These are phyloP conservation scores for Xestia xanthographa DNA, from an alignment of 2,888 invertebrate genomes.

Conservation along the genomic window DNA sequence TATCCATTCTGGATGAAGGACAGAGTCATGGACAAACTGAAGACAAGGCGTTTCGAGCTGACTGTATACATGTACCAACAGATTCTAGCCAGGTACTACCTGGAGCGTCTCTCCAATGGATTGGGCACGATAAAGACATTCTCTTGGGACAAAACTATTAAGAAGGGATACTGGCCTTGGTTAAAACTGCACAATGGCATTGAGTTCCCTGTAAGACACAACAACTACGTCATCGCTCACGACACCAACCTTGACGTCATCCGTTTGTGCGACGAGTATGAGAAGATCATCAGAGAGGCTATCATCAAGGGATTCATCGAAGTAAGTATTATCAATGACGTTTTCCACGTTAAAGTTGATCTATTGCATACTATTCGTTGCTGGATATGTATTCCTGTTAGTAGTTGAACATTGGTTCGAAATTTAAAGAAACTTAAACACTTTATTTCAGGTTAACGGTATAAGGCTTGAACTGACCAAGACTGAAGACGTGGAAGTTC, in stretches of 20 bases:
- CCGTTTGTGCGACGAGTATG: constrained; percentile 82
- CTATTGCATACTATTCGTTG: not conserved
- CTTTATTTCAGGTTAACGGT: constrained; percentile 80
- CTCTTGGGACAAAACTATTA: constrained; percentile 84
- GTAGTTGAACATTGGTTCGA: not conserved
- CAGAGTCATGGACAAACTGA: constrained; percentile 80
- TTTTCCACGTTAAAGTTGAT: not conserved
- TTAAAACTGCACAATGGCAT: constrained; percentile 89
- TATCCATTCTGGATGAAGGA: constrained; percentile 92
- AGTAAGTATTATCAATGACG: constrained; percentile 70
- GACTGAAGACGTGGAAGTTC: constrained; percentile 87
- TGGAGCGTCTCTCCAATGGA: constrained; percentile 89
- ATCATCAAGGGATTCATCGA: constrained; percentile 90
- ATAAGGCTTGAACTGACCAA: constrained; percentile 81
- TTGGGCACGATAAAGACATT: constrained; percentile 86
- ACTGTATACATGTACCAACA: constrained; percentile 92
- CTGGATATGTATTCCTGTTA: not conserved
- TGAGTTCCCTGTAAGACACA: constrained; percentile 87
- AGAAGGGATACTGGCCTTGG: constrained; percentile 90
- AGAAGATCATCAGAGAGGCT: constrained; percentile 90
- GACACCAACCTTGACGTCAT: constrained; percentile 78
- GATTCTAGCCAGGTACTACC: constrained; percentile 91
- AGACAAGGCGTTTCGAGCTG: constrained; percentile 87
- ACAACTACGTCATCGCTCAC: constrained; percentile 81
- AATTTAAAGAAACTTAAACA: not conserved